phyloP scores from a whole-genome alignment of 2,113 vertebrate species.

The Phrynosoma platyrhinos region DNA sequence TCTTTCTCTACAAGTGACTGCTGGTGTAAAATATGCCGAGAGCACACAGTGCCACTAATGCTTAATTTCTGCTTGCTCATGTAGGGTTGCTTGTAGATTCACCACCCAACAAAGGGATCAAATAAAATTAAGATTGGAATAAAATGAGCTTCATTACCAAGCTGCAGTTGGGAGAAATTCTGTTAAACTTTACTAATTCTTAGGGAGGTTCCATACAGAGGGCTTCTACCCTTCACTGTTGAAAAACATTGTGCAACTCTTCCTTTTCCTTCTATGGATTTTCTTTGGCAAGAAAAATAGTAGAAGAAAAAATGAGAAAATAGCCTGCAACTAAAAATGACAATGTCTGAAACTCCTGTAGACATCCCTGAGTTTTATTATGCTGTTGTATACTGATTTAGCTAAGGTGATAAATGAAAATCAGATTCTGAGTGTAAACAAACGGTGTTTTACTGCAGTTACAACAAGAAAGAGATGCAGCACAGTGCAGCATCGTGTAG shows the following conservation, averaged over 20 bases:
- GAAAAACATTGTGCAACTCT: not conserved
- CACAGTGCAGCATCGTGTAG: no score
- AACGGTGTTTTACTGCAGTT: no score
- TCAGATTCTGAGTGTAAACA: no score
- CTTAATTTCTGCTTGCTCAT: not conserved
- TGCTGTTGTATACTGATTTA: no score
- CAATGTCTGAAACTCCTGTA: no score
- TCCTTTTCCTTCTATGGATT: not conserved
- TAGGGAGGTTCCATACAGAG: not conserved
- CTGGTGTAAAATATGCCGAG: slow-evolving; percentile 11
- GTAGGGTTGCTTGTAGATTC: not conserved
- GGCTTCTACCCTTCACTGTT: not conserved
- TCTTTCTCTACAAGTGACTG: slow-evolving; percentile 2
- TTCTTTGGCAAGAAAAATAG: not conserved
- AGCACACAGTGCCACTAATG: not conserved
- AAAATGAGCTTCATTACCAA: not conserved
- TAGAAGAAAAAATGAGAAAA: not conserved
- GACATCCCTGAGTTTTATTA: no score
- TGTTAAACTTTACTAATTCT: not conserved
- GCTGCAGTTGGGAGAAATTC: not conserved
- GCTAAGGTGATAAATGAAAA: no score
- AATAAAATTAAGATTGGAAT: not conserved
- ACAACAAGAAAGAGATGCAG: no score
- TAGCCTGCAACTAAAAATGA: no score
- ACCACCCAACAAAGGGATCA: not conserved